Evolutionary conservation across 2,113 vertebrate species (phyloP).

Genomic region (Camelus dromedarius): DNA sequence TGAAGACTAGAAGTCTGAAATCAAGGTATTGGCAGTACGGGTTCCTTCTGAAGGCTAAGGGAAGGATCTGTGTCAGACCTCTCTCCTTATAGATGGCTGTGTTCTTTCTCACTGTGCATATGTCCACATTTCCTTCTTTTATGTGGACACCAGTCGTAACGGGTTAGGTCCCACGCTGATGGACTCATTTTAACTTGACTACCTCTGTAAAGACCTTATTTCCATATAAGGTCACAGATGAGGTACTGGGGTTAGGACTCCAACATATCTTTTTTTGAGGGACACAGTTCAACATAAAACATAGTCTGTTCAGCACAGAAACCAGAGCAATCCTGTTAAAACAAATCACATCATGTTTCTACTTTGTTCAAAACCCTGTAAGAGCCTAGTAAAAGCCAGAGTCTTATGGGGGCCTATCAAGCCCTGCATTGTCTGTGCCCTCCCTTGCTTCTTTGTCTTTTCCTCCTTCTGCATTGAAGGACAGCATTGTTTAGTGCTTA

Average conservation of each 20-base stretch:
- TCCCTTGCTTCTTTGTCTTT: background rate
- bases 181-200: background rate
- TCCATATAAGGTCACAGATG: background rate
- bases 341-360: background rate
- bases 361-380: background rate
- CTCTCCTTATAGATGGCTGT: background rate
- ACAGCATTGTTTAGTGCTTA: background rate
- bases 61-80: background rate
- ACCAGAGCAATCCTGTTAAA: background rate
- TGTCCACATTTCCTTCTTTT: background rate
- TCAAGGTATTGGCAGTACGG: background rate
- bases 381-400: background rate
- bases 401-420: background rate
- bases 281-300: background rate
- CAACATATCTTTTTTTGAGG: background rate
- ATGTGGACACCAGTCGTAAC: background rate
- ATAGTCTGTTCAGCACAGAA: background rate
- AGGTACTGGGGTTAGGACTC: background rate
- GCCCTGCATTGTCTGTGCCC: background rate
- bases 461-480: background rate
- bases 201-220: background rate
- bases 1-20: background rate
- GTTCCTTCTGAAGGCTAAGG: background rate
- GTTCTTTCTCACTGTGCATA: background rate
- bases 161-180: background rate